Base-by-base conservation (phyloP, 2,113 vertebrate genomes). In the Cryptotis parvus region DNA sequence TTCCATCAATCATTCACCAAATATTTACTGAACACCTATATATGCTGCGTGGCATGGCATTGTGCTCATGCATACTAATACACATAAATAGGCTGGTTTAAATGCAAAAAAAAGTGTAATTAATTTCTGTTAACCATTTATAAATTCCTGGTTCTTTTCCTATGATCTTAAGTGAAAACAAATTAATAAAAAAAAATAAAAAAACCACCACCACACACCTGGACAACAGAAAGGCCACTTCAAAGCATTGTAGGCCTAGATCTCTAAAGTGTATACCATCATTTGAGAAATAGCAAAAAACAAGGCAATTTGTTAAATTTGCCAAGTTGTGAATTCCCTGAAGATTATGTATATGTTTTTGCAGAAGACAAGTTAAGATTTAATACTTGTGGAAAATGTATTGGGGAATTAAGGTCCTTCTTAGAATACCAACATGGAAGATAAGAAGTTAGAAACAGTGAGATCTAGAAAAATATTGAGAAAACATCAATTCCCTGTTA, bases 21-120 rank as follows among this genome's bases (percentile, higher is more conserved):
- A 52, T 93, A 91, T 90, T 91, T 90, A 74, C 52, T 78, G 93
- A 91, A 91, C 37, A 92, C 45, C 81, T 70, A 75, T 70, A 35
- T 27, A 82, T n/a, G n/a, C n/a, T n/a, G n/a, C n/a, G n/a, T n/a
- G 66, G 70, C 45, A 79, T 35, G 66, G 31, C 27, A 41, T 2
- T 78, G 11, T 90, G 26, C 65, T 82, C 58, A 1, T 41, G 26
- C 52, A 76, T 83, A 85, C n/a, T 63, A 68, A 82, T 33, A 68
- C 10, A 33, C 61, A 77, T 15, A 83, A 88, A 80, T 24, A 72
- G 43, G 16, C 80, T 63, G 72, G 66, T 77, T 85, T 58, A 90
- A 90, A 85, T 87, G 22, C 39, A 90, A 90, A 78, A 90, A 78
- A 33, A 79, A 74, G 70, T 37, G 26, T 4, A 12, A 87, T 75